Percentiles rank a stretch among this genome's conserved stretches.
These are phyloP conservation scores for Eupleurogrammus muticus DNA, from an alignment of 2,797 vertebrate species.

Conservation along the genomic window DNA sequence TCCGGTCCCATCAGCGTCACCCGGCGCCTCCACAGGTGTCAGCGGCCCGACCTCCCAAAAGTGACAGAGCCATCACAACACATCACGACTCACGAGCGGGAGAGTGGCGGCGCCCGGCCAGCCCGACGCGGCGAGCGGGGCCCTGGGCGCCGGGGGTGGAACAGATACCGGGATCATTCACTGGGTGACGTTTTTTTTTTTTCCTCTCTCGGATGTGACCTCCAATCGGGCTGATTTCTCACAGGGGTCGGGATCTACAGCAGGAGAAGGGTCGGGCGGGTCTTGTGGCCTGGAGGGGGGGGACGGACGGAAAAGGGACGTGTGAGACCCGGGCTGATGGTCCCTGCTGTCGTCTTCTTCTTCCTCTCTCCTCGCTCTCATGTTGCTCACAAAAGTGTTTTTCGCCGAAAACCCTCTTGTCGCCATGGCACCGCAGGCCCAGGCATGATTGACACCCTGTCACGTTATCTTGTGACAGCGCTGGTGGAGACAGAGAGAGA, in stretches of 20 bases:
- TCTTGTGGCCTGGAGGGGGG: conserved; percentile 53
- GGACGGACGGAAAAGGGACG: conserved; percentile 34
- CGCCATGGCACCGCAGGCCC: conserved; percentile 75
- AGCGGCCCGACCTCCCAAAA: conserved; percentile 57
- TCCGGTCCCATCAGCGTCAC: conserved; percentile 71
- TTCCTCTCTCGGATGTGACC: conserved; percentile 56
- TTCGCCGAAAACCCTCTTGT: conserved; percentile 74
- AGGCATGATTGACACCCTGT: conserved; percentile 84
- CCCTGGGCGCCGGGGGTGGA: conserved; percentile 51
- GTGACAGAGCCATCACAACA: conserved; percentile 81
- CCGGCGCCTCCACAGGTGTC: conserved; percentile 78
- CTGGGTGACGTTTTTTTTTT: conserved; percentile 68
- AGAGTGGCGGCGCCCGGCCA: conserved; percentile 77
- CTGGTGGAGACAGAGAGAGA: too few species aligned
- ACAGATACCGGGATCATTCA: conserved; percentile 68
- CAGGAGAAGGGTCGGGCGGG: conserved; percentile 35
- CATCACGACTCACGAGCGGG: conserved; percentile 71
- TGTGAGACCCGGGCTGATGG: conserved; percentile 58
- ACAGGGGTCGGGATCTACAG: conserved; percentile 60
- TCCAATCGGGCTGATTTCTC: conserved; percentile 49
- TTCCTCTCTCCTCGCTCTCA: too few species aligned
- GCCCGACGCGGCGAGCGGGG: conserved; percentile 47
- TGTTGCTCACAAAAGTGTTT: conserved; percentile 78
- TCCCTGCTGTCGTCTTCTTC: conserved; percentile 80
- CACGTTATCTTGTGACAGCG: conserved; percentile 82